Evolutionary conservation across 1,140 invertebrate species (phyloP).

Genomic region (Odontomachus brunneus): DNA sequence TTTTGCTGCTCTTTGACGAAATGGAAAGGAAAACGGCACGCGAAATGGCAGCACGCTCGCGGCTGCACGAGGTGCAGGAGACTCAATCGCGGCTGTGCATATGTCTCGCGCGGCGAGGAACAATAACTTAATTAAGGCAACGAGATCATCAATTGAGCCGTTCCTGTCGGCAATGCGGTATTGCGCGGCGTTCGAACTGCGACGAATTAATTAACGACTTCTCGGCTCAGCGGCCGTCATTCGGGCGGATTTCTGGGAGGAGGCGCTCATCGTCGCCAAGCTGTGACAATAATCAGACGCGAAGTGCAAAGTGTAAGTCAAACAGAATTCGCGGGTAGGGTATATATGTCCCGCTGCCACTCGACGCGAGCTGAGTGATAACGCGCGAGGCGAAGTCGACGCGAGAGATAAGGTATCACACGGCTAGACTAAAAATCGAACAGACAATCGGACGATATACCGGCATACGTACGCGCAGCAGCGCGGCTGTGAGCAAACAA

Average conservation of each 20-base stretch:
- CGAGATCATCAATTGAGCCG: neutral
- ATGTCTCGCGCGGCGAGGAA: neutral
- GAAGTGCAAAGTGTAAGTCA: slow-evolving; percentile 35
- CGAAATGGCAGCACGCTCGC: too few relatives aligned
- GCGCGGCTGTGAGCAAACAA: slow-evolving; percentile 5
- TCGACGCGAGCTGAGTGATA: slow-evolving; percentile 51
- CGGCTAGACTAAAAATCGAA: slow-evolving; percentile 58
- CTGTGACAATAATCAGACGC: slow-evolving; percentile 14
- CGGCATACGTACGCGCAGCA: neutral
- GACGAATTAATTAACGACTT: neutral
- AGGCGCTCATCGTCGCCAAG: neutral
- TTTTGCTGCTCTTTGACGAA: neutral
- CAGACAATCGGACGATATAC: slow-evolving; percentile 9
- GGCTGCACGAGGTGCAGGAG: neutral
- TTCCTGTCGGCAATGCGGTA: neutral
- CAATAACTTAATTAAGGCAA: slow-evolving; percentile 13
- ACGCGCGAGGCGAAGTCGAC: slow-evolving; percentile 23
- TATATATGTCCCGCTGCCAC: slow-evolving; percentile 32
- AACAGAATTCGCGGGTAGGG: slow-evolving; percentile 32
- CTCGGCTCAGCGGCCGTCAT: neutral
- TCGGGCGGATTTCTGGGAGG: slow-evolving; percentile 21
- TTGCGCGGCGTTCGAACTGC: neutral
- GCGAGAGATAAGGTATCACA: slow-evolving; percentile 65
- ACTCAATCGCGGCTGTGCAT: neutral
- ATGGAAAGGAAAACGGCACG: neutral